Conservation (phyloP, 2,888 invertebrate genomes). For the Gnatocerus cornutus region DNA sequence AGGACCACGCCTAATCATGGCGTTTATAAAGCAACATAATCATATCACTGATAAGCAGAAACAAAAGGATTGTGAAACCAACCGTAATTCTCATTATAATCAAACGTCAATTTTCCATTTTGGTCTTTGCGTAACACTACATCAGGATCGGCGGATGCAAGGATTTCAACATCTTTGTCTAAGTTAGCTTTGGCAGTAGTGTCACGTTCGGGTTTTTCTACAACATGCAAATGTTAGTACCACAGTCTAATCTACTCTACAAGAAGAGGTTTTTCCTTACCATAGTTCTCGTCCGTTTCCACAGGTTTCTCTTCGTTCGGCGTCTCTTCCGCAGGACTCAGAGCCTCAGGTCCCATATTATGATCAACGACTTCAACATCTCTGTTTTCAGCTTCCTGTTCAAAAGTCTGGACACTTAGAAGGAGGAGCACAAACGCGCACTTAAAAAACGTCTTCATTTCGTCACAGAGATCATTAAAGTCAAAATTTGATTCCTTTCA, state of each 20-base stretch:
- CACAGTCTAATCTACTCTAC: neutral
- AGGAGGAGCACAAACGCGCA: conserved; percentile 34
- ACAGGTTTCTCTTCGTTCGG: neutral
- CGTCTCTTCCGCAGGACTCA: neutral
- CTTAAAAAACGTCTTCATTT: conserved; percentile 34
- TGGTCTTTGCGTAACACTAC: conserved; percentile 46
- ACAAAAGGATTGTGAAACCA: conserved; percentile 55
- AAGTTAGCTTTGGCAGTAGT: neutral
- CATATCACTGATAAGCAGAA: conserved; percentile 30
- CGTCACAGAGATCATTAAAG: conserved; percentile 19
- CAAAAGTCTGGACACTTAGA: conserved; percentile 26
- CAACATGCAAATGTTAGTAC: conserved; percentile 34
- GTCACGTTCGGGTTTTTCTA: conserved; percentile 24
- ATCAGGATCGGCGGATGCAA: conserved; percentile 39
- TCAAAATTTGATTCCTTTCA: conserved; percentile 15
- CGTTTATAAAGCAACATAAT: conserved; percentile 34
- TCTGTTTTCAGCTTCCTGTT: conserved; percentile 25
- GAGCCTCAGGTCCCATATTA: neutral
- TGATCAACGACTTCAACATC: conserved; percentile 39
- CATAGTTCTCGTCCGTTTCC: conserved; percentile 9
- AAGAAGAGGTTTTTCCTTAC: neutral
- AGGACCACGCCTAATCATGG: conserved; percentile 45
- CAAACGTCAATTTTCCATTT: conserved; percentile 57
- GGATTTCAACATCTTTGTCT: conserved; percentile 36
- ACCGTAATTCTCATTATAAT: conserved; percentile 62